Evolutionary conservation across 2,113 vertebrate genomes (phyloP).

Genomic region (Gymnogyps californianus): DNA sequence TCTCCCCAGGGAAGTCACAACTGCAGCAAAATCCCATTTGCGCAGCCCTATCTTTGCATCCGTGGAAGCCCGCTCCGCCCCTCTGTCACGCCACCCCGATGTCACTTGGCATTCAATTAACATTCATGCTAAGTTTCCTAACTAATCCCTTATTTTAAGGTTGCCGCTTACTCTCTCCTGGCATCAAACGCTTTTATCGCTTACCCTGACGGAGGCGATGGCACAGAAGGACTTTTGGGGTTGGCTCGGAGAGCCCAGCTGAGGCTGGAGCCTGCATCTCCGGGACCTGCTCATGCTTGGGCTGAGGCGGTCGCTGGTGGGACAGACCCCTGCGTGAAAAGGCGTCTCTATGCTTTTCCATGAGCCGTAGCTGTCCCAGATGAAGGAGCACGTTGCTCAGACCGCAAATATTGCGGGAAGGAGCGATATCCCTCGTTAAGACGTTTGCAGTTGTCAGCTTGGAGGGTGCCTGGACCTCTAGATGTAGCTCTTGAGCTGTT

Average conservation of each 20-base stretch:
- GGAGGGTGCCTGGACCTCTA: not conserved
- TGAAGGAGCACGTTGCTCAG: accelerated
- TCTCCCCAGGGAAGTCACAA: not conserved
- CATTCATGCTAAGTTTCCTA: not conserved
- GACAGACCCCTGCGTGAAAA: not conserved
- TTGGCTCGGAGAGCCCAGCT: not conserved
- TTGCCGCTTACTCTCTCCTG: too few species aligned
- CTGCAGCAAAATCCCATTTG: not conserved
- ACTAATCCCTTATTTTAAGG: not conserved
- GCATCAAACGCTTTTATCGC: not conserved
- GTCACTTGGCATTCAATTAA: not conserved
- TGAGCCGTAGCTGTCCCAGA: not conserved
- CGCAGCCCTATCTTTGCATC: not conserved
- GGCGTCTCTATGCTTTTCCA: accelerated
- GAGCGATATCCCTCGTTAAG: not conserved
- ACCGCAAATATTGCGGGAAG: not conserved
- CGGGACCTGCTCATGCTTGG: accelerated
- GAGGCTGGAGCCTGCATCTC: not conserved
- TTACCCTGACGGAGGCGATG: too few species aligned
- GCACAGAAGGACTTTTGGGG: not conserved
- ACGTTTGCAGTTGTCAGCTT: accelerated
- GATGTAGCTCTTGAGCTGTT: not conserved
- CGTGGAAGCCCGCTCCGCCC: not conserved
- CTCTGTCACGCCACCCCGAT: not conserved
- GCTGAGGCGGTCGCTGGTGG: not conserved